These are phyloP conservation scores for Drosophila peninsularis DNA, from an alignment of 2,888 invertebrate species.

Conservation along the genomic window DNA sequence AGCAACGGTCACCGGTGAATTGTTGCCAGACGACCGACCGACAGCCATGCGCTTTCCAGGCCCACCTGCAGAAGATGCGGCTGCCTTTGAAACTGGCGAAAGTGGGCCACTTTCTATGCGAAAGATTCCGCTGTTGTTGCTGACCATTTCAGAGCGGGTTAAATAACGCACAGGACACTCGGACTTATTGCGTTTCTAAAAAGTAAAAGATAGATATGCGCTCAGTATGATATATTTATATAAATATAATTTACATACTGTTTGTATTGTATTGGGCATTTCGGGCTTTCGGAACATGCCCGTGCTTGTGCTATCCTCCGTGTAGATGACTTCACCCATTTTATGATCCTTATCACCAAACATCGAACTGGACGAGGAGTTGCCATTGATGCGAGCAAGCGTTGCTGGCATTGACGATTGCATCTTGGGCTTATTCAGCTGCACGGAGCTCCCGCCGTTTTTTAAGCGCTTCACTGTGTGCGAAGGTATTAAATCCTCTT, in stretches of 20 bases:
- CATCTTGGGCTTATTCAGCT: constrained; percentile 68
- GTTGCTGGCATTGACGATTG: constrained; percentile 50
- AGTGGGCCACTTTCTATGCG: constrained; percentile 61
- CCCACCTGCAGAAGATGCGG: background rate
- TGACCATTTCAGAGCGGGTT: constrained; percentile 81
- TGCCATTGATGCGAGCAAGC: constrained; percentile 79
- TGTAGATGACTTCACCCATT: constrained; percentile 84
- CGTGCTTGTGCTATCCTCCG: constrained; percentile 82
- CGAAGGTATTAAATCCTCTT: constrained; percentile 86
- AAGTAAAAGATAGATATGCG: constrained; percentile 3
- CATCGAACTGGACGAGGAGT: constrained; percentile 36
- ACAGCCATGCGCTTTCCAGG: constrained; percentile 47
- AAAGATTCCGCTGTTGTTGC: constrained; percentile 82
- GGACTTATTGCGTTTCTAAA: constrained; percentile 79
- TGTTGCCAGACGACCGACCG: constrained; percentile 34
- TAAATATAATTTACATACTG: constrained; percentile 54
- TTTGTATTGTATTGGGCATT: constrained; percentile 68
- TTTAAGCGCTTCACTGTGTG: constrained; percentile 86
- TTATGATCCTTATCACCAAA: constrained; percentile 42
- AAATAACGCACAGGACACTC: constrained; percentile 84
- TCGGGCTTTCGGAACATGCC: constrained; percentile 84
- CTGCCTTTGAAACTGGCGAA: constrained; percentile 25
- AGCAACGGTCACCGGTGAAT: constrained; percentile 47
- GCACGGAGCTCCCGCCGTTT: constrained; percentile 82
- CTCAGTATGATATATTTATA: background rate